phyloP scores from a whole-genome alignment of 2,888 invertebrate genomes.

The Heteromyza rotundicornis region DNA sequence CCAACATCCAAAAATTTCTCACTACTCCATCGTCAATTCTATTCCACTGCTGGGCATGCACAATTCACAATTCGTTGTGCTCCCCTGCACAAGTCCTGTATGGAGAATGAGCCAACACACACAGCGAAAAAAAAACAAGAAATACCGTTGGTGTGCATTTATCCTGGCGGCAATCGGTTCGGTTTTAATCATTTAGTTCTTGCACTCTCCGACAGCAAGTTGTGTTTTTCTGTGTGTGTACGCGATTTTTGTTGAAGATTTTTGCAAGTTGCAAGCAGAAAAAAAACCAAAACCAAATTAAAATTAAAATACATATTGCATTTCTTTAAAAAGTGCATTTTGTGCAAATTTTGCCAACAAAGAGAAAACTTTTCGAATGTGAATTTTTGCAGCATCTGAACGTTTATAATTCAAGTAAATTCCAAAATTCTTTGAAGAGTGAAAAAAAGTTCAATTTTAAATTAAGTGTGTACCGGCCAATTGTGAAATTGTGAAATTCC shows the following conservation, averaged over 20 bases:
- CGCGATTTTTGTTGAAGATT: slow-evolving; percentile 29
- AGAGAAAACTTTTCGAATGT: not conserved
- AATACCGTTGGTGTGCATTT: slow-evolving; percentile 39
- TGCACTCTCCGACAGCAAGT: slow-evolving; percentile 64
- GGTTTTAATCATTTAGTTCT: slow-evolving; percentile 63
- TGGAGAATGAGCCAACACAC: not conserved
- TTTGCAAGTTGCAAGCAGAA: slow-evolving; percentile 12
- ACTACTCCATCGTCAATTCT: too few relatives aligned
- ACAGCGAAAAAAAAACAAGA: too few relatives aligned
- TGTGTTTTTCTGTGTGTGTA: slow-evolving; percentile 59
- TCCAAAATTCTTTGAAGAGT: too few relatives aligned
- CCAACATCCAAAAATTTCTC: too few relatives aligned
- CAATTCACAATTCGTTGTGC: too few relatives aligned
- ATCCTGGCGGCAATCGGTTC: slow-evolving; percentile 44
- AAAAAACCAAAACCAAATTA: slow-evolving; percentile 18
- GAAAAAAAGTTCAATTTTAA: too few relatives aligned
- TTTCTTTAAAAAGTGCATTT: not conserved
- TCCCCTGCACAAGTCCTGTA: not conserved
- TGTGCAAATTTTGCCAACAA: too few relatives aligned
- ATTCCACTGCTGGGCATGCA: too few relatives aligned
- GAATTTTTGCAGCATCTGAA: too few relatives aligned
- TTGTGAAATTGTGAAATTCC: slow-evolving; percentile 1
- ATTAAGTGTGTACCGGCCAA: too few relatives aligned
- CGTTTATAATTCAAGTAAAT: too few relatives aligned
- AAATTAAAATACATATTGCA: not conserved